A percentile compares a stretch with the other conserved stretches of the same genome.
These are phyloP conservation scores for Drosophila equinoxialis DNA, from an alignment of 1,140 invertebrate species.

Conservation along the genomic window DNA sequence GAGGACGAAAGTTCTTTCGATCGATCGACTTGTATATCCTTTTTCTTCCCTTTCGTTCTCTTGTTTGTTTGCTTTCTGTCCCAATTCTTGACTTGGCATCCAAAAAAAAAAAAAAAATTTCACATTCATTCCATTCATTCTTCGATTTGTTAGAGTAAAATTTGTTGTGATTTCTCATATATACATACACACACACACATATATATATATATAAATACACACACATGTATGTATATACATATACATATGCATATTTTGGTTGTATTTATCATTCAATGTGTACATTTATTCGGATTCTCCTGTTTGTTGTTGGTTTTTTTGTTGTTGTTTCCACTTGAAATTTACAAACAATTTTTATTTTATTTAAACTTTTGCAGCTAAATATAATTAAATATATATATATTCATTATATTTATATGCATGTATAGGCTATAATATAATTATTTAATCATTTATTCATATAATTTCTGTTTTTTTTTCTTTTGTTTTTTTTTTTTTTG, in stretches of 20 bases:
- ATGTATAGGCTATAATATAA: constrained; percentile 34
- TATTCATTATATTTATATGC: constrained; percentile 33
- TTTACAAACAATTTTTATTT: constrained; percentile 63
- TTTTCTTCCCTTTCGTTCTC: constrained; percentile 24
- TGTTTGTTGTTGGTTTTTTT: background rate
- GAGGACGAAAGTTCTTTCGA: constrained; percentile 8
- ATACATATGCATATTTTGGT: constrained; percentile 19
- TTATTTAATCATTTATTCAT: constrained; percentile 53
- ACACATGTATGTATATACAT: constrained; percentile 4
- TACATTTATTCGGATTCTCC: constrained; percentile 20
- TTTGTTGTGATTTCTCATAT: constrained; percentile 3
- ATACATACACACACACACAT: background rate
- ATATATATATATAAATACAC: background rate
- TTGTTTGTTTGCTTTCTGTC: constrained; percentile 25
- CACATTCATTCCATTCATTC: background rate
- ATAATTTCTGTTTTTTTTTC: constrained; percentile 27
- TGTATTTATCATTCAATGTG: constrained; percentile 2
- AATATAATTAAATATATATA: constrained; percentile 47
- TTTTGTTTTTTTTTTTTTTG: constrained; percentile 18
- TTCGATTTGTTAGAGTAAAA: constrained; percentile 5
- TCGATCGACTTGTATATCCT: constrained; percentile 29
- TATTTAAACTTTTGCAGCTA: constrained; percentile 58
- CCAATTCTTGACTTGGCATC: constrained; percentile 58
- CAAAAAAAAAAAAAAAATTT: constrained; percentile 8
- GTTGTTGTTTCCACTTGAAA: constrained; percentile 32